These are phyloP conservation scores for Sycophila sp. DNA, from an alignment of 1,140 invertebrate species.

Conservation along the genomic window DNA sequence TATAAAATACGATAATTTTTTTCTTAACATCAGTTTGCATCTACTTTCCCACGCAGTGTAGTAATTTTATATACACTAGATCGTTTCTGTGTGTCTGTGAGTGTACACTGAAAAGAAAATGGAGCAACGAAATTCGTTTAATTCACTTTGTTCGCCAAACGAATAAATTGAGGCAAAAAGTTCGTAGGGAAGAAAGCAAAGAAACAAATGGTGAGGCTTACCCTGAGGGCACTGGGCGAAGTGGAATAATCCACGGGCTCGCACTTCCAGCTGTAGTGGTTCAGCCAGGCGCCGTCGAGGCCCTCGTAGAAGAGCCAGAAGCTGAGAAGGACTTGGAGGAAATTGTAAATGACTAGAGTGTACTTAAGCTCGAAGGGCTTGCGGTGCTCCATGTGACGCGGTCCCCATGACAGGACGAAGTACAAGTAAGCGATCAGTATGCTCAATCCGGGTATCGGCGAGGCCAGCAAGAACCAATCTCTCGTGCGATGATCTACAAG, in stretches of 20 bases:
- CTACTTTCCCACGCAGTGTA: no score
- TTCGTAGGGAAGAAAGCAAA: no score
- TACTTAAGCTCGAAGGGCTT: conserved; percentile 82
- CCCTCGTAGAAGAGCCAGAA: conserved; percentile 80
- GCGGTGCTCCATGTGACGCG: conserved; percentile 81
- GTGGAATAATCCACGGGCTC: conserved; percentile 82
- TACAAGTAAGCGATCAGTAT: conserved; percentile 78
- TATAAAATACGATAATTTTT: no score
- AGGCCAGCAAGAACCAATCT: conserved; percentile 85
- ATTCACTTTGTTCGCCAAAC: no score
- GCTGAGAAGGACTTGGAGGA: conserved; percentile 80
- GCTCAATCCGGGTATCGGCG: conserved; percentile 77
- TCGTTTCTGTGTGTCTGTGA: no score
- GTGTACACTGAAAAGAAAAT: no score
- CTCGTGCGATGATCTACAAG: conserved; percentile 84
- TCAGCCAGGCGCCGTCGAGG: conserved; percentile 71
- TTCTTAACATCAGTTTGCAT: no score
- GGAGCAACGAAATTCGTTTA: no score
- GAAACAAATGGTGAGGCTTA: no score
- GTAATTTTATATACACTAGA: no score
- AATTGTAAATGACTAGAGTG: conserved; percentile 83
- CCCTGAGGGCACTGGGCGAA: conserved; percentile 77
- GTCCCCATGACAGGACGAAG: conserved; percentile 80
- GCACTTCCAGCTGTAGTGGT: conserved; percentile 83
- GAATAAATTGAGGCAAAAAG: no score